Conservation (phyloP, 2,113 vertebrate species). For the Barbus barbus region DNA sequence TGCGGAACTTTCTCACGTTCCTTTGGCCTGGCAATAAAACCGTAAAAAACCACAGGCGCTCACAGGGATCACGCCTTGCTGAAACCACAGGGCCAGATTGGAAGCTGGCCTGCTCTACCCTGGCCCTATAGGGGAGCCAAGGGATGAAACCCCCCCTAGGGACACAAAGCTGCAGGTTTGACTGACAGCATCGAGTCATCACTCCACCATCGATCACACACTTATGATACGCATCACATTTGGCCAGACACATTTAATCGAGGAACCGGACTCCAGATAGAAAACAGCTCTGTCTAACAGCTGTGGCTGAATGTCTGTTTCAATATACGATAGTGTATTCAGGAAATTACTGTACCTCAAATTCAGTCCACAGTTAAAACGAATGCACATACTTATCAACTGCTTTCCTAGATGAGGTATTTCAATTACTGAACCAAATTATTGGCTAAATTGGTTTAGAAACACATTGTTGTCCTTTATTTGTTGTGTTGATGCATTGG, state of each 20-base stretch:
- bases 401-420: neutral
- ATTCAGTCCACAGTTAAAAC: neutral
- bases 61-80: slow-evolving; percentile 52
- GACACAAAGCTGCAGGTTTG: neutral
- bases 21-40: slow-evolving; percentile 66
- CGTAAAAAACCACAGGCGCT: slow-evolving; percentile 62
- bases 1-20: slow-evolving; percentile 52
- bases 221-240: slow-evolving; percentile 9
- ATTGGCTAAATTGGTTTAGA: neutral
- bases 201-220: neutral
- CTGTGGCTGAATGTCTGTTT: neutral
- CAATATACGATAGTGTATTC: neutral
- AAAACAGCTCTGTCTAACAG: slow-evolving; percentile 21
- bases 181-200: slow-evolving; percentile 10
- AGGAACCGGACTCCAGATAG: neutral
- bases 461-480: neutral
- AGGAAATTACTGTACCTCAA: neutral
- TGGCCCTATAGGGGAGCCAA: neutral
- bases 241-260: slow-evolving; percentile 2
- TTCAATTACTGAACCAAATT: neutral
- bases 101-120: neutral
- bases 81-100: slow-evolving; percentile 40
- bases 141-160: neutral
- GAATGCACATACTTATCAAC: neutral
- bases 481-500: neutral